These are phyloP conservation scores for Lasius fuliginosus DNA, from an alignment of 2,888 invertebrate genomes.

Conservation along the genomic window DNA sequence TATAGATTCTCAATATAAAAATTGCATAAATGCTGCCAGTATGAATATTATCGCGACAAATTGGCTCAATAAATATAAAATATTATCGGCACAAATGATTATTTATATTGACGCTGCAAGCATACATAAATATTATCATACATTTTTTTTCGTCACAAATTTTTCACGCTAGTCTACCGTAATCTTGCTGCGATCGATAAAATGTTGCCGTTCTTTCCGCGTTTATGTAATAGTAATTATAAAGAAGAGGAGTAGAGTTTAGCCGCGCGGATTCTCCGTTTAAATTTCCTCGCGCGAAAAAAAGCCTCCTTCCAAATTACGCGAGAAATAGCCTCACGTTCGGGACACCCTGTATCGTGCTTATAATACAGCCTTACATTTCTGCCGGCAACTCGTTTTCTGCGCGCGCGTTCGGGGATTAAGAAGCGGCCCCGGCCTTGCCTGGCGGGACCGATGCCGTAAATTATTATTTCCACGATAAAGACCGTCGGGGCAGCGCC, in stretches of 20 bases:
- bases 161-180: neutral
- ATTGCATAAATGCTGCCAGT: neutral
- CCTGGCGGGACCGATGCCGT: conserved; percentile 70
- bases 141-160: neutral
- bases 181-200: neutral
- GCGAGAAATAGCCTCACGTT: neutral
- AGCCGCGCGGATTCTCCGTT: neutral
- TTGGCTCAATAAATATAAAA: neutral
- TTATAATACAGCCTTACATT: conserved; percentile 45
- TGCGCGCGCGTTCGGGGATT: conserved; percentile 67
- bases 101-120: neutral
- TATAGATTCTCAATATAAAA: conserved; percentile 16
- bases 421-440: conserved; percentile 67
- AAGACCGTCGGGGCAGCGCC: conserved; percentile 59
- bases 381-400: conserved; percentile 65
- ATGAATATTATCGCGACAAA: neutral
- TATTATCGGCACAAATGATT: neutral
- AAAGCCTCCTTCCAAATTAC: neutral
- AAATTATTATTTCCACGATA: conserved; percentile 81
- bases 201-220: neutral
- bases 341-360: conserved; percentile 29
- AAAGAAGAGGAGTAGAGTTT: too few species aligned
- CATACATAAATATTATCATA: neutral
- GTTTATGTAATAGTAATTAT: neutral
- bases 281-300: conserved; percentile 2